Evolutionary conservation across 2,888 invertebrate genomes (phyloP).

Genomic region (Troides aeacus): DNA sequence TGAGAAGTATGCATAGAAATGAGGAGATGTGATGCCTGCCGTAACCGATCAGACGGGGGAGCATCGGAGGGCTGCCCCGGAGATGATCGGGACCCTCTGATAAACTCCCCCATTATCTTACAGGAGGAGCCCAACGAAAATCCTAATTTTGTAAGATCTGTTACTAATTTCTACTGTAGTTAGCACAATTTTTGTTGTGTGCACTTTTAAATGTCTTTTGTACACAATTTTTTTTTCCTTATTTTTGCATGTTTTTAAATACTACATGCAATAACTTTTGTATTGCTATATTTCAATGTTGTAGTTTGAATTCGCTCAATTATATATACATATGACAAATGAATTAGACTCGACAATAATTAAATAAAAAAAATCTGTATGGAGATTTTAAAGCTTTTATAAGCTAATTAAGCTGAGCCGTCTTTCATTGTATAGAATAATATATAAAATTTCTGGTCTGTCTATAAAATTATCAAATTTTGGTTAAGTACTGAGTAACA

Average conservation of each 20-base stretch:
- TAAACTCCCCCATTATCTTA: constrained; percentile 58
- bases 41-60: constrained; percentile 63
- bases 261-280: constrained; percentile 30
- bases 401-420: neutral
- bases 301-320: constrained; percentile 9
- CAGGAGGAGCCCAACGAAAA: constrained; percentile 65
- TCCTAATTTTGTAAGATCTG: constrained; percentile 65
- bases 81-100: constrained; percentile 63
- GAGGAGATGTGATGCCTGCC: constrained; percentile 70
- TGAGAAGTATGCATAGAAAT: constrained; percentile 75
- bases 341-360: neutral
- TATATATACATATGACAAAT: neutral
- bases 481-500: constrained; percentile 4
- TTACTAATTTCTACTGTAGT: constrained; percentile 44
- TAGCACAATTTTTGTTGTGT: constrained; percentile 45
- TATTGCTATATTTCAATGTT: constrained; percentile 15
- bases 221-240: constrained; percentile 18
- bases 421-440: no score
- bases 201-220: constrained; percentile 35
- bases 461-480: constrained; percentile 13
- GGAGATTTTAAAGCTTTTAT: neutral
- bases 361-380: neutral
- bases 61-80: constrained; percentile 44
- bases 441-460: no score
- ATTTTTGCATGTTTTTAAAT: constrained; percentile 36